A percentile compares a stretch with the other conserved stretches of the same genome.
phyloP scores from a whole-genome alignment of 2,113 vertebrate species.

The Tetrao urogallus region DNA sequence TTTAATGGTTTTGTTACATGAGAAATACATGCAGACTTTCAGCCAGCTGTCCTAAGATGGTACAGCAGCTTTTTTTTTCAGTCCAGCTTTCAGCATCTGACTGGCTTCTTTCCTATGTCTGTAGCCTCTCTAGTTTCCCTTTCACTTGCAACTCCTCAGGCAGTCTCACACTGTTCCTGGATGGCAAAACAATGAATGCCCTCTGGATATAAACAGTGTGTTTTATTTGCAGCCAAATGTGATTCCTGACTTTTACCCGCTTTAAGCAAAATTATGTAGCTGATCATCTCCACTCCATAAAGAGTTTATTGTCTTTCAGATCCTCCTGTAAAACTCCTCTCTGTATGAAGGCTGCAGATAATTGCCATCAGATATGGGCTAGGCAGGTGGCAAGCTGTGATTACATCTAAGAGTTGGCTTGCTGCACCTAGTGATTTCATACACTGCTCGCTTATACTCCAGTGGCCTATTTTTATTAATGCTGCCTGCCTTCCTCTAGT shows the following conservation, averaged over 20 bases:
- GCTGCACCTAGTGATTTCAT: background rate
- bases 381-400: conserved; percentile 46
- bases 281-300: background rate
- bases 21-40: background rate
- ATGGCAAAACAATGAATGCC: background rate
- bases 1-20: background rate
- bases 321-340: background rate
- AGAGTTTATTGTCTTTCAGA: background rate
- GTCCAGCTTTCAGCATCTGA: background rate
- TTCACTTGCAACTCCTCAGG: background rate
- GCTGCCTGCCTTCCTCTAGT: background rate
- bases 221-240: conserved; percentile 11
- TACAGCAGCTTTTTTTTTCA: background rate
- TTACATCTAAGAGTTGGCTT: conserved; percentile 22
- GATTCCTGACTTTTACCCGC: background rate
- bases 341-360: background rate
- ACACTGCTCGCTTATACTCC: background rate
- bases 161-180: background rate
- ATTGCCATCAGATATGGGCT: background rate
- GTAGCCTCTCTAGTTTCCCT: background rate
- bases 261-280: background rate
- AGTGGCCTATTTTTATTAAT: background rate
- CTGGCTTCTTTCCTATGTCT: background rate
- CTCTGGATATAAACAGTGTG: background rate
- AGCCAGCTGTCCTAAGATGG: background rate